Evolutionary conservation across 2,113 vertebrate genomes (phyloP).

Genomic region (Atlantisia rogersi): DNA sequence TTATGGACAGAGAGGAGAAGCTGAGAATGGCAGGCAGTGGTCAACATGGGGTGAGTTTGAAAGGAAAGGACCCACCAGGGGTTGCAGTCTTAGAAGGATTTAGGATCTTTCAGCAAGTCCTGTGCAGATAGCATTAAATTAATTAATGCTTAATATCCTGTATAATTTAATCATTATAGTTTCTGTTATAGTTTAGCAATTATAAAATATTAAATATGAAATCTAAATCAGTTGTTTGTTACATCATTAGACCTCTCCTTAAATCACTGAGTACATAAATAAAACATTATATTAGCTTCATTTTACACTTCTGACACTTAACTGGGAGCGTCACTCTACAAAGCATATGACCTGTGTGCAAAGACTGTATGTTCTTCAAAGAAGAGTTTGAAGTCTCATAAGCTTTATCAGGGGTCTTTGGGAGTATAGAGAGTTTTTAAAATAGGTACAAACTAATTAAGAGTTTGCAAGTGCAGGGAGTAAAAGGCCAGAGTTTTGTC

Average conservation of each 20-base stretch:
- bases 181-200: too few species aligned
- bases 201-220: background rate
- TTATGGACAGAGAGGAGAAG: background rate
- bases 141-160: too few species aligned
- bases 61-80: background rate
- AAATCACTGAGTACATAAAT: background rate
- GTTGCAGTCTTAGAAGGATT: background rate
- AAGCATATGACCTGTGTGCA: background rate
- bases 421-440: background rate
- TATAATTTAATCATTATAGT: too few species aligned
- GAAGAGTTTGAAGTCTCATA: background rate
- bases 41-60: background rate
- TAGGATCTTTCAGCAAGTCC: background rate
- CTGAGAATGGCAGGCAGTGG: background rate
- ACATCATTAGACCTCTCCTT: background rate
- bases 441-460: background rate
- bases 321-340: background rate
- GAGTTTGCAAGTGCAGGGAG: background rate
- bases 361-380: background rate
- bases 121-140: too few species aligned
- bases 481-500: background rate
- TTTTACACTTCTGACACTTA: background rate
- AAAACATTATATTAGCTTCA: background rate
- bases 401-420: background rate
- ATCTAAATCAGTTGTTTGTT: background rate